Conservation (phyloP, 92 coral and sea anemone genomes). For the Micromussa lordhowensis region DNA sequence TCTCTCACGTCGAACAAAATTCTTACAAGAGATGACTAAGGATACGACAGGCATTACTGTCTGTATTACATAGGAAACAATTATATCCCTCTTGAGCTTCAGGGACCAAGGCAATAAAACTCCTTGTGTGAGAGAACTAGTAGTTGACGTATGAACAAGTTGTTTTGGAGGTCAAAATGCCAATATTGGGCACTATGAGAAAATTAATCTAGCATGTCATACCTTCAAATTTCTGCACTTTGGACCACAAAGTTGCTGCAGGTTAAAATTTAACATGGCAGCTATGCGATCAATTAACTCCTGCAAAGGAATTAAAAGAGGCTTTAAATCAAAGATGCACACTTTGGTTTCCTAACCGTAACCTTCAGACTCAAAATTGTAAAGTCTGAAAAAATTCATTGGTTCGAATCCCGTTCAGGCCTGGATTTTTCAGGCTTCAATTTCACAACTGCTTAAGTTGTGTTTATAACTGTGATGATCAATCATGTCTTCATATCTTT, state of each 20-base stretch:
- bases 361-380: no score
- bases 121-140: neutral
- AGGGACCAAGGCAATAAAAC: neutral
- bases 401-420: no score
- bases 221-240: conserved; percentile 96
- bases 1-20: neutral
- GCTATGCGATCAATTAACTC: conserved; percentile 96
- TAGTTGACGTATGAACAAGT: neutral
- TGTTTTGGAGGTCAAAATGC: neutral
- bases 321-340: neutral
- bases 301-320: conserved; percentile 41
- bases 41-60: neutral
- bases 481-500: no score
- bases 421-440: no score
- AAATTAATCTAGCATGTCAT: neutral
- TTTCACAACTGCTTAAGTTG: no score
- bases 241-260: conserved; percentile 97
- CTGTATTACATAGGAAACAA: neutral
- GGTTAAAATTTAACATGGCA: conserved; percentile 94
- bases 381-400: no score
- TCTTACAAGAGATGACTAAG: neutral
- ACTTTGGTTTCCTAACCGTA: no score
- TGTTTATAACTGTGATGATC: no score
- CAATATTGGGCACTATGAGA: no score
- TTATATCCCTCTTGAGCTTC: neutral